Base-by-base conservation (phyloP, 1,140 invertebrate genomes). In the Hyposmocoma kahamanoa region DNA sequence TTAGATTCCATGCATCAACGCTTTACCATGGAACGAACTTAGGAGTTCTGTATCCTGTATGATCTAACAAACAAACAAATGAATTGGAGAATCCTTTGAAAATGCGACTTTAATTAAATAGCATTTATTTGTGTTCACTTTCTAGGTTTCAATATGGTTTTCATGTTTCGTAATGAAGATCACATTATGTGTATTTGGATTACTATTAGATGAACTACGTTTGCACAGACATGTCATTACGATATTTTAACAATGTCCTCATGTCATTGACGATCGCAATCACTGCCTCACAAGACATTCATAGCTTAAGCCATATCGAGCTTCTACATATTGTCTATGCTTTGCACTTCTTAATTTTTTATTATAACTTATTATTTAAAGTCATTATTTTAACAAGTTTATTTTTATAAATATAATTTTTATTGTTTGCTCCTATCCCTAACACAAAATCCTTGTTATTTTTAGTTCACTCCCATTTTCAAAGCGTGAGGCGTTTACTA, bases 221-320 rank as follows among this genome's bases (percentile, higher is more conserved):
- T 45, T 53, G 47, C 42, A 41, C 43, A 47, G 49, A 47, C 50
- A 38, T 52, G 15, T 43, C 8, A 36, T 17, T 36, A 17, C 10
- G 39, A 52, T 56, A 47, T 46, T n/a, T 21, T 38, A 43, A 38
- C 10, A 47, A 56, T 53, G 44, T 60, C 43, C 50, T 50, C 49
- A 59, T 65, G 53, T 53, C 57, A 72, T 75, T 78, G 62, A 67
- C 55, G 54, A 73, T 75, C 72, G 78, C 78, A 82, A 81, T 83
- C 79, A 84, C 77, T 84, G 81, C 81, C 81, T 84, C 81, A 81
- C 81, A 71, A 67, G 58, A 83, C 81, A 84, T 84, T 84, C 81
- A 81, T 83, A 78, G 81, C 79, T 84, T 82, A 78, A n/a, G 67
- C 71, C 72, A 71, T 75, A 64, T 54, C 59, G 72, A 80, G 76